A percentile compares a stretch with the other conserved stretches of the same genome.
phyloP scores from a whole-genome alignment of 2,888 invertebrate species.

The Azorinus chamasolen region DNA sequence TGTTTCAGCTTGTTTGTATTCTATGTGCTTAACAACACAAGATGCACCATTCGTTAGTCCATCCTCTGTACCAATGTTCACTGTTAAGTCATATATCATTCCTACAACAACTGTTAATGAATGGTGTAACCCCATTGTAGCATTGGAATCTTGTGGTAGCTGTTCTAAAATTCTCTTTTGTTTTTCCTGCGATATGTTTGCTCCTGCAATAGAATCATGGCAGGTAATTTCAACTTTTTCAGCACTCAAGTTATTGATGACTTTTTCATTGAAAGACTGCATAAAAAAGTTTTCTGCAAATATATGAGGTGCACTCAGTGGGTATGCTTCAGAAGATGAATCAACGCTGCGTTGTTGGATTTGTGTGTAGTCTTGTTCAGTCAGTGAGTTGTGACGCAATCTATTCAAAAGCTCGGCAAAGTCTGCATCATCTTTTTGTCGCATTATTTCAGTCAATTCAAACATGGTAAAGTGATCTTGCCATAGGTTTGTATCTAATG shows the following conservation, averaged over 20 bases:
- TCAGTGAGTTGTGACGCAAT: slow-evolving; percentile 42
- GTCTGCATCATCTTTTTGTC: slow-evolving; percentile 54
- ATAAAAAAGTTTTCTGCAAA: slow-evolving; percentile 39
- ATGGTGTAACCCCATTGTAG: slow-evolving; percentile 17
- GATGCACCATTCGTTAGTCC: slow-evolving; percentile 51
- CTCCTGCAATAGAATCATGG: slow-evolving; percentile 22
- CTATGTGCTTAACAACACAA: slow-evolving; percentile 36
- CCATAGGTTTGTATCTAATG: slow-evolving; percentile 59
- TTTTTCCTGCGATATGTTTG: slow-evolving; percentile 26
- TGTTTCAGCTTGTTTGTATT: slow-evolving; percentile 37
- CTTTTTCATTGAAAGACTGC: slow-evolving; percentile 33
- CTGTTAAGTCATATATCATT: slow-evolving; percentile 51
- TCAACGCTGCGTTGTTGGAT: slow-evolving; percentile 5
- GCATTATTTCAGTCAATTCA: slow-evolving; percentile 61
- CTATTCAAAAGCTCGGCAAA: slow-evolving; percentile 54
- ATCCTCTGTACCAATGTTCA: slow-evolving; percentile 53
- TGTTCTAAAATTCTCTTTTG: slow-evolving; percentile 19
- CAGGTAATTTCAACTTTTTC: slow-evolving; percentile 30
- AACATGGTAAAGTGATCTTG: slow-evolving; percentile 58
- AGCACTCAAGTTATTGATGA: slow-evolving; percentile 18
- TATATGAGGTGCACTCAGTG: slow-evolving; percentile 26
- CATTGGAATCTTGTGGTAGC: slow-evolving; percentile 17
- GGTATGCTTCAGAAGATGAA: slow-evolving; percentile 3
- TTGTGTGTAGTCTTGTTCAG: slow-evolving; percentile 33
- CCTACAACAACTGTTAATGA: slow-evolving; percentile 36